phyloP scores from a whole-genome alignment of 2,888 invertebrate genomes.

The Fragum whitleyi region DNA sequence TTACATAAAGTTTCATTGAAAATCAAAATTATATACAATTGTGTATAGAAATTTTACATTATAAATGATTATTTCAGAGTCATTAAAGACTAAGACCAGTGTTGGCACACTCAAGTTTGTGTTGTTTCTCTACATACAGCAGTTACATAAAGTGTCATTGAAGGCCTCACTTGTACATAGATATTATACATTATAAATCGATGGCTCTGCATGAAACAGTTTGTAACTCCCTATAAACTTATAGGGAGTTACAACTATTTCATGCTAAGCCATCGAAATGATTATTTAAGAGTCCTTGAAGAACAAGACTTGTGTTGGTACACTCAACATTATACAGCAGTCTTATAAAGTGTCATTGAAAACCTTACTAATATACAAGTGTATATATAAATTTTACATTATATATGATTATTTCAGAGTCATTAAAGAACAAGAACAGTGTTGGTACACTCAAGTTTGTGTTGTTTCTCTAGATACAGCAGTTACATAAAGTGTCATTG shows the following conservation, averaged over 20 bases:
- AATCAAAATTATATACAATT: slow-evolving; percentile 83
- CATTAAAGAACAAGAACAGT: slow-evolving; percentile 69
- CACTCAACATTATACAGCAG: slow-evolving; percentile 84
- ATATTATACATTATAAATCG: too few relatives aligned
- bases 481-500: slow-evolving; percentile 84
- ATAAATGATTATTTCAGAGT: too few relatives aligned
- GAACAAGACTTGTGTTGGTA: slow-evolving; percentile 75
- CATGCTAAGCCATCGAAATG: too few relatives aligned
- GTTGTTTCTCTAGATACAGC: slow-evolving; percentile 83
- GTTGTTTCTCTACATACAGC: slow-evolving; percentile 84
- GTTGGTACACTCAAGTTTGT: slow-evolving; percentile 83
- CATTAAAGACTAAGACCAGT: slow-evolving; percentile 70
- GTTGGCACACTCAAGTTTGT: slow-evolving; percentile 83
- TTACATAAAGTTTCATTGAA: slow-evolving; percentile 84
- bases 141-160: slow-evolving; percentile 84
- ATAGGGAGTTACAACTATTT: too few relatives aligned
- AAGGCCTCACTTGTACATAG: slow-evolving; percentile 83
- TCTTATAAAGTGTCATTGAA: slow-evolving; percentile 84
- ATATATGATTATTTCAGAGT: slow-evolving; percentile 74
- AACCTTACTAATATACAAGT: slow-evolving; percentile 83
- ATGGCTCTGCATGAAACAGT: too few relatives aligned
- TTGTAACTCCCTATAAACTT: too few relatives aligned
- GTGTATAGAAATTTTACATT: too few relatives aligned
- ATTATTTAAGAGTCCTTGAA: slow-evolving; percentile 76
- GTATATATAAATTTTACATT: too few relatives aligned